phyloP scores from a whole-genome alignment of 1,140 invertebrate genomes.

The Atta cephalotes region DNA sequence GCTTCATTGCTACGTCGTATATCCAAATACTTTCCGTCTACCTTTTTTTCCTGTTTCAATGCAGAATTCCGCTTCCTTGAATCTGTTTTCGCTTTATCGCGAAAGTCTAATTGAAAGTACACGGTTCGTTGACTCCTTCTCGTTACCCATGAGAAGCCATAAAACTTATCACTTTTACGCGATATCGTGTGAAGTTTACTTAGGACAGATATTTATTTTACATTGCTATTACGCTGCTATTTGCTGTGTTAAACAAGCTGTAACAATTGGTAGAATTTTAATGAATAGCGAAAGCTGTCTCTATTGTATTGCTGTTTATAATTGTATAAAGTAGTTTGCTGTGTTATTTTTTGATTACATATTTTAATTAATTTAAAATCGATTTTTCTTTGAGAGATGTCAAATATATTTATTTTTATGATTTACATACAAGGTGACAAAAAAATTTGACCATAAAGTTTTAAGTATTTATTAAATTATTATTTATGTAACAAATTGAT shows the following conservation, averaged over 20 bases:
- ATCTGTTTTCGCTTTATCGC: conserved; percentile 28
- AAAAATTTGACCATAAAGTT: too few relatives aligned
- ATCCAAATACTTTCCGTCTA: conserved; percentile 30
- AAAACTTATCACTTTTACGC: conserved; percentile 37
- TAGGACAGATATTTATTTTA: conserved; percentile 17
- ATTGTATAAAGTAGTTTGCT: not conserved
- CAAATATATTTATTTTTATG: not conserved
- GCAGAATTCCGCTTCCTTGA: conserved; percentile 2
- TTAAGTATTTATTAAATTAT: too few relatives aligned
- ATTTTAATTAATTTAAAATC: not conserved
- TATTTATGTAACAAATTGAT: too few relatives aligned
- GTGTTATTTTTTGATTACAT: not conserved
- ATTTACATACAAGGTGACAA: not conserved
- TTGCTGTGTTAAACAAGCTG: not conserved
- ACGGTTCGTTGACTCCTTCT: not conserved
- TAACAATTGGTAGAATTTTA: not conserved
- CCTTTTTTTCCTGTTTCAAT: not conserved
- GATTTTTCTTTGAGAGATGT: not conserved
- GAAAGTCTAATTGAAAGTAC: conserved; percentile 50
- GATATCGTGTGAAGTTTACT: conserved; percentile 29
- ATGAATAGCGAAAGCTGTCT: not conserved
- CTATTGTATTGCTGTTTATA: not conserved
- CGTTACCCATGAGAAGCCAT: not conserved
- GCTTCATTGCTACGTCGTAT: conserved; percentile 54
- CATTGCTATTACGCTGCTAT: not conserved